Evolutionary conservation across 2,888 invertebrate species (phyloP), one percentile per base, ranked within the genome.

Genomic region (Charanyca ferruginea): DNA sequence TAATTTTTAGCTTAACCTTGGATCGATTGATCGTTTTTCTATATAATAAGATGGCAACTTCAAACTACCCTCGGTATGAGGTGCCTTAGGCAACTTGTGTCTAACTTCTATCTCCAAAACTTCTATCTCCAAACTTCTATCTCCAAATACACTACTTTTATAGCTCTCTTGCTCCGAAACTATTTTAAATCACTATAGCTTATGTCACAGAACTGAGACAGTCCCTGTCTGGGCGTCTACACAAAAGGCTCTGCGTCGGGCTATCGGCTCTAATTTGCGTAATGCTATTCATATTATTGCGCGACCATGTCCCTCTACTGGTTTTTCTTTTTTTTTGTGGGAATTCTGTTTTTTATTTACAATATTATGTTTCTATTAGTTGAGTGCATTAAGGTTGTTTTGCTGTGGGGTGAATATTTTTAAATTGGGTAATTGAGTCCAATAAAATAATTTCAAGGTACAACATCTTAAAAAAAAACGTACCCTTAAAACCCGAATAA

Each of bases 211-310:
- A 49, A 41, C 66, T 68, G 54, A 72, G 77, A 74, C 77, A 63
- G 69, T 58, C 45, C 35, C 69, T 67, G 77, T 80, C 72, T 58
- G 70, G 3, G 57, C 58, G 72, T 72, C 77, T 57, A 69, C 75
- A 82, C 83, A 83, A 82, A 77, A 80, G 79, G 74, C 77, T 71
- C 38, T 69, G 52, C 54, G 66, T 66, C 59, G 68, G 66, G 68
- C 81, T 84, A 87, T 87, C 84, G 81, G 54, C 60, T 78, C 79
- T 84, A 86, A 83, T 90, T 90, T 90, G 88, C 89, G 87, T 90
- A 90, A 90, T 89, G 88, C 73, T 85, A 89, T 89, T 87, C 88
- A 84, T 81, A 83, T 79, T 82, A 83, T 78, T 77, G 79, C 73
- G 62, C 61, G 69, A 67, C 67, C 81, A 69, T 79, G 79, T 70